Percentiles rank a stretch among this genome's conserved stretches.
Conservation (phyloP, 2,888 invertebrate species). For the Boloria euphrosyne region DNA sequence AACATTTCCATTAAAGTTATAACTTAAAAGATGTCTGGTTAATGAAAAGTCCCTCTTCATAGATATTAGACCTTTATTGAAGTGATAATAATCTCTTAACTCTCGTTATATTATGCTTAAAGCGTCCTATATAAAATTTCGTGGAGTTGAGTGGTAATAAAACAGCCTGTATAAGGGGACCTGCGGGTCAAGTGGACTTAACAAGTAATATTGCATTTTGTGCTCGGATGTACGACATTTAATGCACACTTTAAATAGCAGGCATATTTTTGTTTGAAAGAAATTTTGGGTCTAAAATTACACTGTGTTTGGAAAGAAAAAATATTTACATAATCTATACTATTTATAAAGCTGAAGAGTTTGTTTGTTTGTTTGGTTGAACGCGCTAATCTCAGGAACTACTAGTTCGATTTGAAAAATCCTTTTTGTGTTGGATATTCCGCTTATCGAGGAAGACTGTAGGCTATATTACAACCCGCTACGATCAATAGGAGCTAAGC, state of each 20-base stretch:
- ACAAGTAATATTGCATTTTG: conserved; percentile 77
- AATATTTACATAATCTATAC: background rate
- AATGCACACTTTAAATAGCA: conserved; percentile 41
- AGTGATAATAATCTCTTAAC: conserved; percentile 28
- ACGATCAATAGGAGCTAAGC: too few species aligned
- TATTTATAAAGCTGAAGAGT: too few species aligned
- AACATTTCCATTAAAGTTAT: background rate
- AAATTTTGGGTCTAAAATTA: conserved; percentile 28
- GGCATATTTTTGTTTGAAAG: conserved; percentile 27
- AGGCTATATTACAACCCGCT: too few species aligned
- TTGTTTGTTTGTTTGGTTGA: too few species aligned
- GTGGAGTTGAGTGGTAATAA: conserved; percentile 37
- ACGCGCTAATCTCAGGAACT: too few species aligned
- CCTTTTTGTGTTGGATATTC: too few species aligned
- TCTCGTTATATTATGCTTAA: conserved; percentile 31
- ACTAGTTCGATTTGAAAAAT: too few species aligned
- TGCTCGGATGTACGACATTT: conserved; percentile 45
- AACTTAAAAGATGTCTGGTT: conserved; percentile 1
- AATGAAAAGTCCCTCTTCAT: conserved; percentile 6
- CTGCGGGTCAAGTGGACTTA: conserved; percentile 72
- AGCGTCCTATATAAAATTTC: conserved; percentile 34
- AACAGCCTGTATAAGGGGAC: conserved; percentile 60
- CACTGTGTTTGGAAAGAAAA: background rate
- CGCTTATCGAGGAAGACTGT: too few species aligned
- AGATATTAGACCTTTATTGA: conserved; percentile 13